Evolutionary conservation across 2,888 invertebrate genomes (phyloP).

Genomic region (Caenorhabditis sinica): DNA sequence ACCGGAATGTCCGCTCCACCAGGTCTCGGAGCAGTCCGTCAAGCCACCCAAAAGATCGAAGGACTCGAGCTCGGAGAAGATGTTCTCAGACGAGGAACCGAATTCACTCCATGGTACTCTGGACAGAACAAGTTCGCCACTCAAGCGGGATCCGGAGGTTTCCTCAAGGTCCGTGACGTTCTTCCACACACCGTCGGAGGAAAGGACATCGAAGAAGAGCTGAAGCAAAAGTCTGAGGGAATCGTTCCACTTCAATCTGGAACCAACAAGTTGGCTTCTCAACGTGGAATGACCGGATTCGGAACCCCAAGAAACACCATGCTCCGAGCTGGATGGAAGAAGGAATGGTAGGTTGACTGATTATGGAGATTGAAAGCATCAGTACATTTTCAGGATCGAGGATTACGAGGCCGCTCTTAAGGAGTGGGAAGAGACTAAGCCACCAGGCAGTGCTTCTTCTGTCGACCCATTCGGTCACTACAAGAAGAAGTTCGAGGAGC

Average conservation of each 20-base stretch:
- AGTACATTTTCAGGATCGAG: conserved; percentile 77
- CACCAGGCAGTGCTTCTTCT: conserved; percentile 82
- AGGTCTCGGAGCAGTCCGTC: conserved; percentile 82
- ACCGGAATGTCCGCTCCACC: conserved; percentile 82
- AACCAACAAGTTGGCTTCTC: conserved; percentile 86
- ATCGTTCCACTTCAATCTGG: conserved; percentile 85
- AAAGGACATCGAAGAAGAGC: conserved; percentile 81
- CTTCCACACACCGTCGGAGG: conserved; percentile 82
- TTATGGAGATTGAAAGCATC: neutral
- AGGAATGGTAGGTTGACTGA: conserved; percentile 81
- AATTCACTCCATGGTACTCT: conserved; percentile 83
- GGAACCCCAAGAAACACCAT: conserved; percentile 85
- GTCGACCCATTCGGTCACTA: conserved; percentile 82
- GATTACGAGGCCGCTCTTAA: conserved; percentile 82
- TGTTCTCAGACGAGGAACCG: conserved; percentile 80
- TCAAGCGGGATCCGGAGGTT: conserved; percentile 83
- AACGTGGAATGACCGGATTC: conserved; percentile 86
- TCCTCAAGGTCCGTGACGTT: conserved; percentile 83
- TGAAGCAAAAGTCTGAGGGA: conserved; percentile 82
- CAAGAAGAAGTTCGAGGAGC: conserved; percentile 82
- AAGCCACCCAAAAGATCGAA: conserved; percentile 82
- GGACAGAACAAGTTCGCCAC: conserved; percentile 84
- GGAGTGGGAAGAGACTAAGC: conserved; percentile 83
- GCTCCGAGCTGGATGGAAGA: conserved; percentile 82
- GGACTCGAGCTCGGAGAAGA: conserved; percentile 83